Base-by-base conservation (phyloP, 1,140 invertebrate genomes). In the Apis mellifera region DNA sequence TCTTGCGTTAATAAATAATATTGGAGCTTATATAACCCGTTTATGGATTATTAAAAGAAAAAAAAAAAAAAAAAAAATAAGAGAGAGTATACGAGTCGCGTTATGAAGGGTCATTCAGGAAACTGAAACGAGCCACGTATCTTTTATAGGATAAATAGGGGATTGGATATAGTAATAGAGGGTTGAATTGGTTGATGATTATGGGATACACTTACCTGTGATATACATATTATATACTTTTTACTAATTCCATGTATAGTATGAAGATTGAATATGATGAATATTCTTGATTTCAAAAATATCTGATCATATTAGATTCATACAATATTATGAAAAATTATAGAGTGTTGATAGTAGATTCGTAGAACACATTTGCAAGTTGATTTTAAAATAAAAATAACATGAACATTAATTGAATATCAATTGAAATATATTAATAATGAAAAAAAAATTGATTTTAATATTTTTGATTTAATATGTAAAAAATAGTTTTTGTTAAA, bases 1-100 rank as follows among this genome's bases (percentile, higher is more conserved):
- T 42, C 32, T 42, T 42, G 26, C 19, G 50, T 75, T 69, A 48
- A 81, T 50, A 76, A 74, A 82, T 76, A 82, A 82, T 78, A 42
- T n/a, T 11, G 17, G 0, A 9, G 50, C 15, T n/a, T 52, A 11
- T 50, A 19, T 15, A 2, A 66, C 26, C 15, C 23, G 48, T 78
- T 57, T 70, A 76, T 76, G 23, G 54, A 52, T 68, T 69, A 81
- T 75, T 66, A 75, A 81, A 68, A 65, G 2, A n/a, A n/a, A n/a
- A n/a, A n/a, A n/a, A 23, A 66, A 57, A 8, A 17, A 8, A 15
- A 21, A n/a, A 21, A 15, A 17, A 60, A 21, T 19, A 17, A 17
- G 2, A 7, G 2, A 1, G 55, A 11, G 19, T 48, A 66, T n/a
- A n/a, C 7, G 9, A 17, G 19, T 71, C 52, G 23, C 69, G 69